Evolutionary conservation across 2,113 vertebrate genomes (phyloP).

Genomic region (Chinchilla lanigera): DNA sequence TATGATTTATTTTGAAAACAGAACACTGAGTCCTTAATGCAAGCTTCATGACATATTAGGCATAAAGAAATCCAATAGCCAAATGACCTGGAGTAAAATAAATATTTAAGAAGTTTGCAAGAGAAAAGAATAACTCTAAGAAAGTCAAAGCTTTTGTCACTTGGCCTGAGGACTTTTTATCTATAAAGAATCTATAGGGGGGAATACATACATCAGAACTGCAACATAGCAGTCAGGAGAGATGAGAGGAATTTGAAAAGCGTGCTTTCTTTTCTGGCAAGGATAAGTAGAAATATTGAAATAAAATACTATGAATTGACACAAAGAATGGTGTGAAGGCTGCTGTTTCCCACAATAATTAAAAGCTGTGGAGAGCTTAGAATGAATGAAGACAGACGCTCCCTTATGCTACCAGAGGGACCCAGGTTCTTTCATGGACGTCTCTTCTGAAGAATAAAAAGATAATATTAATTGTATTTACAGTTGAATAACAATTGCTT

Average conservation of each 20-base stretch:
- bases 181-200: not conserved
- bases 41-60: not conserved
- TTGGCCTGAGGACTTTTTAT: not conserved
- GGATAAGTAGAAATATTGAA: not conserved
- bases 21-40: not conserved
- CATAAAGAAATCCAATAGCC: not conserved
- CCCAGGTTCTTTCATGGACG: no score
- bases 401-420: accelerated
- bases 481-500: not conserved
- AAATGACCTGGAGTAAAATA: slow-evolving; percentile 1
- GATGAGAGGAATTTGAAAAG: not conserved
- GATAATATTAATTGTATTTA: not conserved
- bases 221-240: not conserved
- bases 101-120: not conserved
- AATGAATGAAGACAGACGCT: not conserved
- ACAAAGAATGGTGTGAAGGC: not conserved
- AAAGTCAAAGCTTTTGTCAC: slow-evolving; percentile 16
- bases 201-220: not conserved
- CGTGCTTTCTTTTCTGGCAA: not conserved
- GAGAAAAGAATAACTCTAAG: not conserved
- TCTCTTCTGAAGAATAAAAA: not conserved
- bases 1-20: not conserved
- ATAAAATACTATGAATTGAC: not conserved
- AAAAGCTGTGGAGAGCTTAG: not conserved
- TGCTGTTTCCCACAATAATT: not conserved